These are phyloP conservation scores for Caloenas nicobarica DNA, from an alignment of 2,113 vertebrate genomes.

Conservation along the genomic window DNA sequence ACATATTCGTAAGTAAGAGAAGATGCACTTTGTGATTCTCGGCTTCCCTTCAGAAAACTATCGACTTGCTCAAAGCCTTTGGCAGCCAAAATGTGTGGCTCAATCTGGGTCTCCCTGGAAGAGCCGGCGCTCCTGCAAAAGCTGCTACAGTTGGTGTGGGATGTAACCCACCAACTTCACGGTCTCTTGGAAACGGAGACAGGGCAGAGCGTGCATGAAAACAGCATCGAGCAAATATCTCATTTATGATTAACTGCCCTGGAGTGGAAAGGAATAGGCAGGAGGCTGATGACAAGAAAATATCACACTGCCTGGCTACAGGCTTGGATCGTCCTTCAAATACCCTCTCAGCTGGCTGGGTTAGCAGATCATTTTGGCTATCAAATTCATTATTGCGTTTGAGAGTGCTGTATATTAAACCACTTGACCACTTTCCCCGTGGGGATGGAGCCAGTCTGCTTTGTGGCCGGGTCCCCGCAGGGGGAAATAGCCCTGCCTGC, in stretches of 20 bases:
- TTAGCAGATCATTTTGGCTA: background rate
- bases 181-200: fast-evolving
- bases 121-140: background rate
- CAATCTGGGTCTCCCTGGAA: background rate
- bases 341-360: background rate
- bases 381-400: background rate
- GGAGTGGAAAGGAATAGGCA: background rate
- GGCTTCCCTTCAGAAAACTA: background rate
- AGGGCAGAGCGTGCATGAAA: background rate
- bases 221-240: background rate
- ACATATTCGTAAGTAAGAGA: background rate
- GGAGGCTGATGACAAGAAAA: slow-evolving; percentile 13
- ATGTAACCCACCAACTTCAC: fast-evolving
- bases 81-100: background rate
- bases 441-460: background rate
- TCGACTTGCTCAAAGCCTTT: background rate
- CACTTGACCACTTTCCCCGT: background rate
- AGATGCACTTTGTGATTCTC: background rate
- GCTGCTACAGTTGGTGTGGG: background rate
- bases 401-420: background rate
- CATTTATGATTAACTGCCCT: background rate
- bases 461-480: background rate
- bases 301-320: background rate
- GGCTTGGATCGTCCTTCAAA: background rate
- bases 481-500: background rate